Percentiles rank a stretch among this genome's conserved stretches.
phyloP scores from a whole-genome alignment of 1,140 invertebrate genomes.

The Penaeus indicus region DNA sequence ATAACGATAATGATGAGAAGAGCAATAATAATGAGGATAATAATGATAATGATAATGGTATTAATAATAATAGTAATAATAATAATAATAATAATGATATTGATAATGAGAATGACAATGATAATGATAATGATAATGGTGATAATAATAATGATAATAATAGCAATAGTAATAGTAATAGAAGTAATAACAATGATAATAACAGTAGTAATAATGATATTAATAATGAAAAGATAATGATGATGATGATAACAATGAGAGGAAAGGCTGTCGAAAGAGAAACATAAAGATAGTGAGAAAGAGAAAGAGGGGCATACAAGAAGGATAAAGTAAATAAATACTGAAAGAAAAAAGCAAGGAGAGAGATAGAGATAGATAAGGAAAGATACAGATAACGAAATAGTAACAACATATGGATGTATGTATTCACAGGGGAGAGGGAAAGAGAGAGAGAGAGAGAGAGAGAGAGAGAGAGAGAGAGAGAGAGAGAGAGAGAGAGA shows the following conservation, averaged over 20 bases:
- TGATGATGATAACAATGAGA: neutral
- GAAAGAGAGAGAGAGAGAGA: neutral
- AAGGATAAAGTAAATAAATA: too few species aligned
- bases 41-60: neutral
- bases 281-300: too few species aligned
- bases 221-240: neutral
- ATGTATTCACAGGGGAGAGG: too few species aligned
- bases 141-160: neutral
- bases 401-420: too few species aligned
- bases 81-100: neutral
- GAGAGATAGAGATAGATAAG: too few species aligned
- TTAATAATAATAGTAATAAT: neutral
- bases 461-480: neutral
- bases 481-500: too few species aligned
- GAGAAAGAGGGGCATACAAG: too few species aligned
- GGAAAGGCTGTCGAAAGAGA: neutral
- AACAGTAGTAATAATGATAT: neutral
- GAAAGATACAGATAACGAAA: too few species aligned
- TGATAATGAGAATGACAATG: neutral
- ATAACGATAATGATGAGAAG: neutral
- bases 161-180: too few species aligned
- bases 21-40: neutral
- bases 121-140: neutral
- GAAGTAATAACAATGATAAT: too few species aligned
- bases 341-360: too few species aligned